Evolutionary conservation across 2,888 invertebrate genomes (phyloP).

Genomic region (Nomada ferruginata): DNA sequence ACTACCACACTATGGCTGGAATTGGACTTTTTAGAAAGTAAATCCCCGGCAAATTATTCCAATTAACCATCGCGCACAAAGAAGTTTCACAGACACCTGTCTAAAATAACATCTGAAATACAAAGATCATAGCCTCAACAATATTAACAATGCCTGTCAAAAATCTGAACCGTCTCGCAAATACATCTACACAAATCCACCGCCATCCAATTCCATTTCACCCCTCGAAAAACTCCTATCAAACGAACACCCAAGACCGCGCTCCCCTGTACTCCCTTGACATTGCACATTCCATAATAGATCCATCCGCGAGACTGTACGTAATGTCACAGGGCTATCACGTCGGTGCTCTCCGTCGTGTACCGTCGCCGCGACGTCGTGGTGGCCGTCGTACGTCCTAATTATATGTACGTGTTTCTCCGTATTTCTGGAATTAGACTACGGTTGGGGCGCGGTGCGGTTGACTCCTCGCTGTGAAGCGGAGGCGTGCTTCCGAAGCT

Average conservation of each 20-base stretch:
- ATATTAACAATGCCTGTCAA: too few relatives aligned
- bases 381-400: constrained; percentile 77
- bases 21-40: too few relatives aligned
- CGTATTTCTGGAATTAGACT: constrained; percentile 84
- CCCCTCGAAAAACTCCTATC: too few relatives aligned
- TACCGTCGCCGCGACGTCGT: constrained; percentile 53
- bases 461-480: constrained; percentile 67
- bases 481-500: constrained; percentile 74
- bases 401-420: constrained; percentile 80
- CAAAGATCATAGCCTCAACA: too few relatives aligned
- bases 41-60: too few relatives aligned
- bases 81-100: too few relatives aligned
- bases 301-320: constrained; percentile 16
- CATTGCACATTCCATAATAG: constrained; percentile 35
- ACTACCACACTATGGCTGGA: too few relatives aligned
- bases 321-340: not conserved
- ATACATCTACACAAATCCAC: too few relatives aligned
- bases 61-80: too few relatives aligned
- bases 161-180: too few relatives aligned
- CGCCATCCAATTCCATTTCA: too few relatives aligned
- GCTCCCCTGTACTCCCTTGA: constrained; percentile 30
- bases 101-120: too few relatives aligned
- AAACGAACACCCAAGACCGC: not conserved
- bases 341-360: constrained; percentile 16
- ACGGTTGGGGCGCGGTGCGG: constrained; percentile 72